Percentiles rank a stretch among this genome's conserved stretches.
Conservation (phyloP, 2,797 vertebrate genomes). For the Malurus leucopterus region DNA sequence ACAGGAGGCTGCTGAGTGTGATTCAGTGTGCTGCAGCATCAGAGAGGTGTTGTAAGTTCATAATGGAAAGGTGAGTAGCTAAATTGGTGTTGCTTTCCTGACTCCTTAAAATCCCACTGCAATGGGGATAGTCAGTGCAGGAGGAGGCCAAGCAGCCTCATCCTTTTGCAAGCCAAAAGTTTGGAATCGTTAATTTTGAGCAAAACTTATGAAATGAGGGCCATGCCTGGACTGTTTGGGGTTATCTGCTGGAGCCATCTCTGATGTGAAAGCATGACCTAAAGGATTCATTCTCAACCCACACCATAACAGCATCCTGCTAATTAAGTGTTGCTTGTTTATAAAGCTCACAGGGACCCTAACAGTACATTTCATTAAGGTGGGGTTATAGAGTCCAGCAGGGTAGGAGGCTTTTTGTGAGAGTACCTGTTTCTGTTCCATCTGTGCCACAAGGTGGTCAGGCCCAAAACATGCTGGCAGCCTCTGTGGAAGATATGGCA, state of each 20-base stretch:
- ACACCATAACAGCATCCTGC: background rate
- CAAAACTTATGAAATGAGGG: background rate
- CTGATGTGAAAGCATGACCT: background rate
- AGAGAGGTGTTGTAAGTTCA: background rate
- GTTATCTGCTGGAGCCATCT: background rate
- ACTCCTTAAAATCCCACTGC: background rate
- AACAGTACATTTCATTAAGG: background rate
- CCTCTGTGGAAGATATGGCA: rapidly evolving
- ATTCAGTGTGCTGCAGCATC: background rate
- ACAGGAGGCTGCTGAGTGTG: background rate
- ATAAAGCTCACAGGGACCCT: background rate
- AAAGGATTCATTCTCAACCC: background rate
- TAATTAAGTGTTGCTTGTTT: background rate
- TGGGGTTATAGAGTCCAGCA: background rate
- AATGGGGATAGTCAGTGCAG: background rate
- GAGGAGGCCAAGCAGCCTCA: background rate
- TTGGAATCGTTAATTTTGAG: background rate
- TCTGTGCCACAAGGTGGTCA: rapidly evolving
- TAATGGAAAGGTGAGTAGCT: background rate
- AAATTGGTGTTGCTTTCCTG: background rate
- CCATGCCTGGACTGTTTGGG: background rate
- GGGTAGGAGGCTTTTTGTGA: background rate
- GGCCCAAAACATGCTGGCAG: background rate
- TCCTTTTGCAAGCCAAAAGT: background rate
- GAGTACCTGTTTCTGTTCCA: background rate